Conservation (phyloP, 2,888 invertebrate species). For the Temnothorax rugatulus region DNA sequence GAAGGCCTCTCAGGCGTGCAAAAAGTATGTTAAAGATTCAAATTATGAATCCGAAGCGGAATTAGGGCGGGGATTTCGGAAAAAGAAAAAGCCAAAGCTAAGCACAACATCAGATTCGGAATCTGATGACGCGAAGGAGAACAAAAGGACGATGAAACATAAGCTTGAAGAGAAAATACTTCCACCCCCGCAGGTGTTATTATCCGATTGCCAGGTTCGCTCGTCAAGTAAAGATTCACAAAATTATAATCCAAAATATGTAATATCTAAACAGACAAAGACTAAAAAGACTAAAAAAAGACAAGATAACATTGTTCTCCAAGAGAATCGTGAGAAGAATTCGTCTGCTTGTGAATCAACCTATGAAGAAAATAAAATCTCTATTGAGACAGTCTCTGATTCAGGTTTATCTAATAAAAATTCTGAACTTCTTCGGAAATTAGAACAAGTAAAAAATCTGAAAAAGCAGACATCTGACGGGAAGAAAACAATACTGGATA, state of each 20-base stretch:
- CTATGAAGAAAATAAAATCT: background rate
- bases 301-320: background rate
- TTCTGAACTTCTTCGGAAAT: conserved; percentile 5
- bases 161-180: background rate
- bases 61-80: conserved; percentile 12
- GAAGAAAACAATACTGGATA: background rate
- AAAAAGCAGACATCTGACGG: background rate
- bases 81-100: background rate
- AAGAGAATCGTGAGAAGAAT: background rate
- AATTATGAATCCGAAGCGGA: conserved; percentile 3
- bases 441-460: background rate
- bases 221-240: background rate
- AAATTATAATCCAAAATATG: background rate
- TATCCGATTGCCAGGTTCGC: background rate
- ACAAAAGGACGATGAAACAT: background rate
- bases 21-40: background rate
- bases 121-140: background rate
- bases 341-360: background rate
- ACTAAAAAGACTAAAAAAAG: background rate
- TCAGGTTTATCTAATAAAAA: background rate
- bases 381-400: background rate
- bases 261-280: background rate
- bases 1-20: background rate
- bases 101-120: background rate
- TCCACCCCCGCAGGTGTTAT: background rate